phyloP scores from a whole-genome alignment of 1,140 invertebrate genomes.

The Melanaphis sacchari region DNA sequence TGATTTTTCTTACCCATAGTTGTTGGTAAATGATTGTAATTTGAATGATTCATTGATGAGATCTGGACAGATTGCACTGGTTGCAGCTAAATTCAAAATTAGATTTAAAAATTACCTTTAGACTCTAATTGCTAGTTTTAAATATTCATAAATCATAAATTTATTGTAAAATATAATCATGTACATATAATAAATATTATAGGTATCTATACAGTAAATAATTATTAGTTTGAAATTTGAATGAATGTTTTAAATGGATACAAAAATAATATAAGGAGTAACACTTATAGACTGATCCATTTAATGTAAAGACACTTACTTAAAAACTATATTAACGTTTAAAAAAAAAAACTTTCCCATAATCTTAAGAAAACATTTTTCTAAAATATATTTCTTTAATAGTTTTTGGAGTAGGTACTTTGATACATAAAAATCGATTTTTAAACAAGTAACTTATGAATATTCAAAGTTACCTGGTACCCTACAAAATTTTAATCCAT shows the following conservation, averaged over 20 bases:
- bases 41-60: slow-evolving; percentile 64
- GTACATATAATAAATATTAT: no score
- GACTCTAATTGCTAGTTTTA: no score
- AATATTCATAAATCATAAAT: no score
- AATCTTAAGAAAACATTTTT: no score
- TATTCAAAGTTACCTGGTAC: neutral
- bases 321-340: no score
- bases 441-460: no score
- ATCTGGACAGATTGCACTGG: slow-evolving; percentile 66
- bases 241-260: neutral
- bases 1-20: slow-evolving; percentile 55
- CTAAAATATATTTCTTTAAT: neutral
- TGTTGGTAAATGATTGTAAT: slow-evolving; percentile 65
- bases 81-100: slow-evolving; percentile 62
- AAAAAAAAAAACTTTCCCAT: no score
- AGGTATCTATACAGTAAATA: no score
- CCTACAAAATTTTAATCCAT: neutral
- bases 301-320: neutral
- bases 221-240: neutral
- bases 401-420: neutral
- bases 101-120: neutral
- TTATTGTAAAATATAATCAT: no score
- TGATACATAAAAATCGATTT: neutral
- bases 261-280: neutral
- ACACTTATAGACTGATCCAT: neutral